Base-by-base conservation (phyloP, 2,888 invertebrate genomes). In the Diarsia brunnea region DNA sequence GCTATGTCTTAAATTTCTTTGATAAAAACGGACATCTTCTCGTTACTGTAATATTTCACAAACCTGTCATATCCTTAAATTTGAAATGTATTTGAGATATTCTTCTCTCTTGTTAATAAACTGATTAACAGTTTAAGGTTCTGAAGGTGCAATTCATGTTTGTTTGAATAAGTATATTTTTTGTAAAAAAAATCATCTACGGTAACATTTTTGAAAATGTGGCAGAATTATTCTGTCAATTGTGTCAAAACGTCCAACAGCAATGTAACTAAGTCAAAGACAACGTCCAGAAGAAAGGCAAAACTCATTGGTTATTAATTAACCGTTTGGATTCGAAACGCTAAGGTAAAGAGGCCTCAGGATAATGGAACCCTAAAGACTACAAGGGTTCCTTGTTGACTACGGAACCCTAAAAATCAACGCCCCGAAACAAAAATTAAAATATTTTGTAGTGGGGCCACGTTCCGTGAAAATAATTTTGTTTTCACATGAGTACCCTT, bases 61-160 rank as follows among this genome's bases (percentile, higher is more conserved):
- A 49, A 73, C 73, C 73, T 47, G 21, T 24, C 47, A 47, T 73
- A 58, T 24, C 55, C 73, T 73, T 58, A 38, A 47, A 55, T 72
- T 47, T 55, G 11, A 38, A 47, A 47, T 27, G 24, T 72, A 38
- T n/a, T 53, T 72, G 1, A 70, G 53, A 47, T 73, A 38, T 38
- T 38, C 8, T 38, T 38, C 38, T 38, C 1, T 58, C 31, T 73
- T 73, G 16, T 4, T 47, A 8, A 73, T 21, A 38, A 38, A 16
- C 12, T 58, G 38, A 31, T 47, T 19, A 47, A 38, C 16, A 73
- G 12, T 58, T 10, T 47, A 45, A 3, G 38, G 27, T 43, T n/a
- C 43, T 47, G 14, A 31, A 47, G 31, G 21, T 47, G 24, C 3
- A 16, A 27, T 38, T 38, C 47, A 73, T n/a, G 21, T 3, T 47